Evolutionary conservation across 2,797 vertebrate genomes (phyloP).

Genomic region (Podarcis siculus): DNA sequence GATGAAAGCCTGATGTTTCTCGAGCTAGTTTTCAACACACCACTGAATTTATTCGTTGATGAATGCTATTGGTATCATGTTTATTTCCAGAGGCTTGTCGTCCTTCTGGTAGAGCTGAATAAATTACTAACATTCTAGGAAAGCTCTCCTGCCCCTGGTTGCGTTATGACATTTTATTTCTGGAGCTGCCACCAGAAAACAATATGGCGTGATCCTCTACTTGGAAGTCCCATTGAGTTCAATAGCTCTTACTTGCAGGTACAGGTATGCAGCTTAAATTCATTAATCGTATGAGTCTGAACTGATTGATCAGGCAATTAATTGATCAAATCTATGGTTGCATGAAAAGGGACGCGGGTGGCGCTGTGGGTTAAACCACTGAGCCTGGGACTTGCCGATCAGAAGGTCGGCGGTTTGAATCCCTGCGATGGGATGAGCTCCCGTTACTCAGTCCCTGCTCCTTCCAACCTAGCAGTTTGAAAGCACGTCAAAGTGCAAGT

Average conservation of each 20-base stretch:
- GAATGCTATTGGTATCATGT: conserved; percentile 30
- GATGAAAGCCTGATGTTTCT: conserved; percentile 48
- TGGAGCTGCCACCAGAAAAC: background rate
- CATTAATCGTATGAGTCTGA: too few relatives aligned
- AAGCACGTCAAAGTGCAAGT: too few relatives aligned
- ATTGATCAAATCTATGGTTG: background rate
- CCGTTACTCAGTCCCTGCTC: too few relatives aligned
- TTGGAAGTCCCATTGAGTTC: too few relatives aligned
- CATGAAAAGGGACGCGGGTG: too few relatives aligned
- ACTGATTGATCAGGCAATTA: background rate
- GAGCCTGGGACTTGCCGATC: too few relatives aligned
- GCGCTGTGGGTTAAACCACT: too few relatives aligned
- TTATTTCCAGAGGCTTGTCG: background rate
- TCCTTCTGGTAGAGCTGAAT: conserved; percentile 36
- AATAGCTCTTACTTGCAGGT: background rate
- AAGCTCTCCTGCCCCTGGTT: conserved; percentile 25
- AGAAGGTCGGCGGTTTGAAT: too few relatives aligned
- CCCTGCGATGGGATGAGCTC: too few relatives aligned
- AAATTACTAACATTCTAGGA: conserved; percentile 51
- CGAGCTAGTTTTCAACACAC: conserved; percentile 43
- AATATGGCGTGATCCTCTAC: background rate
- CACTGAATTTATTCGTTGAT: conserved; percentile 45
- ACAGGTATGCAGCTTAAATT: background rate
- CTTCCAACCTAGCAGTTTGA: too few relatives aligned
- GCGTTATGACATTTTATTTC: background rate